phyloP scores from a whole-genome alignment of 2,113 vertebrate species.

The Pagrus major region DNA sequence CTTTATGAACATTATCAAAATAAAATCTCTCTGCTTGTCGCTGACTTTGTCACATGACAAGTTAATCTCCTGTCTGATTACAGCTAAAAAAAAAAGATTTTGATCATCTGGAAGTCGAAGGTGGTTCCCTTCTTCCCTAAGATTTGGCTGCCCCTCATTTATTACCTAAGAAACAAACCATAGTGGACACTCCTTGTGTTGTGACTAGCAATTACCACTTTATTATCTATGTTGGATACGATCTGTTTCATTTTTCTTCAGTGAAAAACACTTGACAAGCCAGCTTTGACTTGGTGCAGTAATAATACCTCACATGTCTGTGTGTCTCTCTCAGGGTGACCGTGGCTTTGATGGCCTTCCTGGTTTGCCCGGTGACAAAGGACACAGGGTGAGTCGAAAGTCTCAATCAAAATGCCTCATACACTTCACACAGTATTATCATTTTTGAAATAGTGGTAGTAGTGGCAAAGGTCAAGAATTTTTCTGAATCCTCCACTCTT shows the following conservation, averaged over 20 bases:
- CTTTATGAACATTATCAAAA: background rate
- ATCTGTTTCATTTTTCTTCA: background rate
- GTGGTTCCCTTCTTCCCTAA: no score
- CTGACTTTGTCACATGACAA: background rate
- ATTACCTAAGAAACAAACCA: no score
- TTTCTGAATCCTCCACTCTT: background rate
- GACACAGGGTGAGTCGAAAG: conserved; percentile 90
- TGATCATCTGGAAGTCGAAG: no score
- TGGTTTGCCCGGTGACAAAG: conserved; percentile 97
- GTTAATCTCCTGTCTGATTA: no score
- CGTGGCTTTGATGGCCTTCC: conserved; percentile 99
- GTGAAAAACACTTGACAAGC: background rate
- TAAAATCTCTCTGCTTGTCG: background rate
- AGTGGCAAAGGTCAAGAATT: background rate
- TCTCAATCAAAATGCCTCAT: fast-evolving
- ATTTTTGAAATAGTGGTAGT: background rate
- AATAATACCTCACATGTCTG: background rate
- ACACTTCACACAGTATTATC: background rate
- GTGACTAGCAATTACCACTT: no score
- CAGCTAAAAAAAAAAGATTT: no score
- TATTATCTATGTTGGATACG: no score
- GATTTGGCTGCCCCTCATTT: no score
- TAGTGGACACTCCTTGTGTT: no score
- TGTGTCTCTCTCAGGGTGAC: conserved; percentile 88
- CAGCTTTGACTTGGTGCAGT: background rate